Evolutionary conservation across 1,140 invertebrate species (phyloP).

Genomic region (Lysiphlebus fabarum): DNA sequence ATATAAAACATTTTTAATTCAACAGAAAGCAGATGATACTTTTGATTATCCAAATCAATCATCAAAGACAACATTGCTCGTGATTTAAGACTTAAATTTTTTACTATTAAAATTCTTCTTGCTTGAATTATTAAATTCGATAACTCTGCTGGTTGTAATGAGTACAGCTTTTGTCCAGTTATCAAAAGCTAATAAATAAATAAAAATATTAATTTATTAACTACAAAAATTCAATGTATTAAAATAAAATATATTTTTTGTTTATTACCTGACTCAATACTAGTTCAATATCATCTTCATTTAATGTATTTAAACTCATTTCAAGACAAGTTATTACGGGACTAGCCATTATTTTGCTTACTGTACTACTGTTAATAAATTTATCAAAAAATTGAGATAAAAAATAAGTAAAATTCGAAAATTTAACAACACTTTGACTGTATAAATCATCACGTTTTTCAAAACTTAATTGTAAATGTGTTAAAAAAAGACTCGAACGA

Average conservation of each 20-base stretch:
- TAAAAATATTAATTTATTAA: too few species aligned
- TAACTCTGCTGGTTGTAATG: not conserved
- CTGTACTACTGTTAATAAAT: not conserved
- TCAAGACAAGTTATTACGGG: conserved; percentile 3
- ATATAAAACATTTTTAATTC: conserved; percentile 17
- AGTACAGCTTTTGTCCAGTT: conserved; percentile 12
- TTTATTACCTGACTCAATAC: conserved; percentile 5
- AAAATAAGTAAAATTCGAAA: conserved; percentile 9
- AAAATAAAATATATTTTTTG: not conserved
- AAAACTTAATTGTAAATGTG: not conserved
- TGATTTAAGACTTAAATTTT: conserved; percentile 17
- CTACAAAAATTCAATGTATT: too few species aligned
- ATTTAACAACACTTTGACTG: not conserved
- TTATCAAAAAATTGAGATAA: conserved; percentile 9
- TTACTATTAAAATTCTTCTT: conserved; percentile 12
- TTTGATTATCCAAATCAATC: conserved; percentile 11
- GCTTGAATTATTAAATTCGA: conserved; percentile 10
- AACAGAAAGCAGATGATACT: conserved; percentile 6
- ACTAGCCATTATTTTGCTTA: not conserved
- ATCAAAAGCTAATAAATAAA: conserved; percentile 11
- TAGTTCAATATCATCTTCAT: conserved; percentile 19
- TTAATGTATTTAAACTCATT: not conserved
- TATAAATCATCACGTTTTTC: conserved; percentile 1
- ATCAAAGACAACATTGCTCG: conserved; percentile 9
- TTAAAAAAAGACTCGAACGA: not conserved